phyloP scores from a whole-genome alignment of 2,113 vertebrate species.

The Burhinus bistriatus region DNA sequence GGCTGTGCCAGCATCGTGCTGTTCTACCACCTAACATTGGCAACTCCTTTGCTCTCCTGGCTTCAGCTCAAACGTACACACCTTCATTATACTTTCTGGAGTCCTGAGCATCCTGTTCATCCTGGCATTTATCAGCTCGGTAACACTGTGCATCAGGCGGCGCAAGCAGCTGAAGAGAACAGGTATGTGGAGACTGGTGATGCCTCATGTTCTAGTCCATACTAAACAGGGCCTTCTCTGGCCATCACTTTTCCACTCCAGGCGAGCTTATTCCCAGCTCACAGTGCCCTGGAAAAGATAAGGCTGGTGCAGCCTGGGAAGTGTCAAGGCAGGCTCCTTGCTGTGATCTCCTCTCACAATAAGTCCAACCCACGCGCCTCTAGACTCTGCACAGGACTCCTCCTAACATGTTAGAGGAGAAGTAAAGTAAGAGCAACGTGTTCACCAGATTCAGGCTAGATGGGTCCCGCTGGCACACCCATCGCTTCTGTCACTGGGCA shows the following conservation, averaged over 20 bases:
- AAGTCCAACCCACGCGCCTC: background rate
- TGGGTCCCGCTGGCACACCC: background rate
- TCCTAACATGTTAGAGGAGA: background rate
- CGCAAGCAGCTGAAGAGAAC: background rate
- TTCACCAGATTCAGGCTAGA: background rate
- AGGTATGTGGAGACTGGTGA: conserved; percentile 4
- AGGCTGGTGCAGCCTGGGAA: background rate
- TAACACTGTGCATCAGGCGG: background rate
- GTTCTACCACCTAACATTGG: background rate
- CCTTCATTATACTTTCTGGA: background rate
- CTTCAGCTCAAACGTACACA: background rate
- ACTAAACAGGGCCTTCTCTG: background rate
- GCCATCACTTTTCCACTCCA: background rate
- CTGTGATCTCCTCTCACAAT: background rate
- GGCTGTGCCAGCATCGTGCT: background rate
- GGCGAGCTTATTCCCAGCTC: background rate
- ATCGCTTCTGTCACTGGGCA: background rate
- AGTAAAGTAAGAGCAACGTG: background rate
- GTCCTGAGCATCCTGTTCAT: background rate
- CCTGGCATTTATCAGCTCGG: background rate
- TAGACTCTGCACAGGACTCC: background rate
- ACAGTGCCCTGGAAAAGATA: background rate
- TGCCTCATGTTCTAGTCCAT: background rate
- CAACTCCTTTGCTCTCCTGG: background rate
- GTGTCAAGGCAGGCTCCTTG: background rate